Conservation (phyloP, 2,113 vertebrate species). For the Epinephelus cyanopodus region DNA sequence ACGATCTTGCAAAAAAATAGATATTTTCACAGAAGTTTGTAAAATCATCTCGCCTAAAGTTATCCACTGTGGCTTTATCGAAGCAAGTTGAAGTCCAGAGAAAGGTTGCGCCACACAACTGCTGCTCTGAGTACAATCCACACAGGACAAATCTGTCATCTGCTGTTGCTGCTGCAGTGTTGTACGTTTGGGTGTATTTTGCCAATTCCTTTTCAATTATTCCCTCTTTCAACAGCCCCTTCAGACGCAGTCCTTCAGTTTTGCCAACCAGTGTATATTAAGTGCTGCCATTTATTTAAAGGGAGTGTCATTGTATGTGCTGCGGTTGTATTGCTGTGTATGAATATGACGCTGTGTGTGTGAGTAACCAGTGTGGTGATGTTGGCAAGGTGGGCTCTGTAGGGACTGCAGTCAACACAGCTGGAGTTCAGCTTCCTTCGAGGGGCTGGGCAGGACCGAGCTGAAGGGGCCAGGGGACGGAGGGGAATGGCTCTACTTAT, state of each 20-base stretch:
- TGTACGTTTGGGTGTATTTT: constrained; percentile 79
- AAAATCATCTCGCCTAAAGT: constrained; percentile 76
- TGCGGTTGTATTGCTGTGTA: constrained; percentile 38
- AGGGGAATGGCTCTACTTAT: constrained; percentile 89
- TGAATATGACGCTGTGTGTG: constrained; percentile 17
- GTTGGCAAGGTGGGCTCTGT: constrained; percentile 59
- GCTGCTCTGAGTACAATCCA: constrained; percentile 82
- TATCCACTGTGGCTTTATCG: constrained; percentile 76
- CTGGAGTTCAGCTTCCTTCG: constrained; percentile 69
- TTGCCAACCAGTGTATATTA: constrained; percentile 77
- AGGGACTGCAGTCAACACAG: constrained; percentile 71
- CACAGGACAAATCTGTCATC: constrained; percentile 74
- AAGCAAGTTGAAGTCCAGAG: constrained; percentile 80
- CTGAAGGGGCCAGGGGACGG: constrained; percentile 77
- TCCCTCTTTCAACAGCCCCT: constrained; percentile 76
- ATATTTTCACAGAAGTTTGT: constrained; percentile 82
- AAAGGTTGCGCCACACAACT: constrained; percentile 70
- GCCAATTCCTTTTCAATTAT: constrained; percentile 72
- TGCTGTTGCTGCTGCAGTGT: constrained; percentile 78
- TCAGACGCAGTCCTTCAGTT: constrained; percentile 80
- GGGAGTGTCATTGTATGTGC: constrained; percentile 55
- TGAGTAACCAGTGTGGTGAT: constrained; percentile 41
- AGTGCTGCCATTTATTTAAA: constrained; percentile 39
- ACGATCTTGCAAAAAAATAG: constrained; percentile 77
- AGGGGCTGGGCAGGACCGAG: constrained; percentile 66